Evolutionary conservation across 2,888 invertebrate genomes (phyloP).

Genomic region (Taenaris catops): DNA sequence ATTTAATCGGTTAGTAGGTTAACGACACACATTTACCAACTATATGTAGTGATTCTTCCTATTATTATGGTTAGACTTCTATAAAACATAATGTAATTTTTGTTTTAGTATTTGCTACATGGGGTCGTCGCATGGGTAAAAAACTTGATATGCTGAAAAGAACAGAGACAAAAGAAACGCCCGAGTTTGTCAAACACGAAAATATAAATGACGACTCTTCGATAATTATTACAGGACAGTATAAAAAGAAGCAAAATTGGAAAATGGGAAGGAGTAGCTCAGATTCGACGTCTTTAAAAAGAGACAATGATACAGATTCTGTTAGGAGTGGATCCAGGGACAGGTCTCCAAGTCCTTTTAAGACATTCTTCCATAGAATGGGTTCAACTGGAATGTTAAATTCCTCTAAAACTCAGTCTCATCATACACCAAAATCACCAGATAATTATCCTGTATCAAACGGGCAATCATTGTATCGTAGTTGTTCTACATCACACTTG

Average conservation of each 20-base stretch:
- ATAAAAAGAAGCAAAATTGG: conserved; percentile 79
- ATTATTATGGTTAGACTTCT: too few relatives aligned
- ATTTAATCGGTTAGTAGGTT: too few relatives aligned
- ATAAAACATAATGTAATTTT: too few relatives aligned
- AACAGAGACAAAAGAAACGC: conserved; percentile 80
- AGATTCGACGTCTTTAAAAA: conserved; percentile 64
- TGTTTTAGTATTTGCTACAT: conserved; percentile 83
- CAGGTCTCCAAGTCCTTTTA: conserved; percentile 83
- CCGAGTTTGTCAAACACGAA: conserved; percentile 46
- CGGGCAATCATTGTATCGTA: conserved; percentile 81
- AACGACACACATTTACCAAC: too few relatives aligned
- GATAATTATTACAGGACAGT: conserved; percentile 55
- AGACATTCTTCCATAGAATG: conserved; percentile 87
- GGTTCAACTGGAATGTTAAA: conserved; percentile 88
- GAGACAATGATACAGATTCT: conserved; percentile 68
- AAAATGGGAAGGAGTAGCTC: conserved; percentile 79
- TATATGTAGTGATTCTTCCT: too few relatives aligned
- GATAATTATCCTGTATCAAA: conserved; percentile 64
- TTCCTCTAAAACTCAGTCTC: conserved; percentile 72
- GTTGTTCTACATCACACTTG: conserved; percentile 88
- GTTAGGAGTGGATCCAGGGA: conserved; percentile 71
- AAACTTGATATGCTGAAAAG: conserved; percentile 87
- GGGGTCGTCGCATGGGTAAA: conserved; percentile 89
- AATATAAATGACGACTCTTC: conserved; percentile 50
- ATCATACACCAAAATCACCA: conserved; percentile 51